Evolutionary conservation across 2,797 vertebrate genomes (phyloP).

Genomic region (Sebastiscus albofasciatus): DNA sequence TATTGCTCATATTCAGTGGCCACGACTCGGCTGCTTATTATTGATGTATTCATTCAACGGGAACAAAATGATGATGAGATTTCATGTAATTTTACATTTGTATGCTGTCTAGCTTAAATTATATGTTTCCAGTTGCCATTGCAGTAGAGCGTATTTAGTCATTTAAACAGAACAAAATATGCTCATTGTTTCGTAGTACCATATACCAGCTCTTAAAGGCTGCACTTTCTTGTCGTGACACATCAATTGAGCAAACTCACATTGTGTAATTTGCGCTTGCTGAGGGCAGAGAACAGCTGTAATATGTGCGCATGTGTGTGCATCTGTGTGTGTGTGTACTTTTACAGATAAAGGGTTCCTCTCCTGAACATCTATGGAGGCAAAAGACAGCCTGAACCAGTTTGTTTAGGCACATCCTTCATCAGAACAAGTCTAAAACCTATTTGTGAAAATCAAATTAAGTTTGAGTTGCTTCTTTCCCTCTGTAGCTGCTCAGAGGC

Average conservation of each 20-base stretch:
- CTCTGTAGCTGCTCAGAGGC: not conserved
- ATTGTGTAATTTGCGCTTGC: not conserved
- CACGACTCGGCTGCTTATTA: not conserved
- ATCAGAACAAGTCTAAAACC: not conserved
- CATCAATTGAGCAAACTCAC: not conserved
- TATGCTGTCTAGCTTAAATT: not conserved
- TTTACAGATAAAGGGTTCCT: not conserved
- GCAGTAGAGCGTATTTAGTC: not conserved
- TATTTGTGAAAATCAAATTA: not conserved
- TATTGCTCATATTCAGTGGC: not conserved
- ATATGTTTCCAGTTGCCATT: not conserved
- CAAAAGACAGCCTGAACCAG: not conserved
- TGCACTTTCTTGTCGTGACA: not conserved
- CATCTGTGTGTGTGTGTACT: not conserved
- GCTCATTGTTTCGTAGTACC: not conserved
- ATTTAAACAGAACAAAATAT: not conserved
- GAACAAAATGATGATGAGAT: slow-evolving; percentile 8
- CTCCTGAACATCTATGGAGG: not conserved
- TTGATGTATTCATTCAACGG: not conserved
- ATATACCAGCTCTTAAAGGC: not conserved
- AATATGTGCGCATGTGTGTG: not conserved
- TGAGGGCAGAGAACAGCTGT: not conserved
- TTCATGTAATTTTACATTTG: slow-evolving; percentile 13
- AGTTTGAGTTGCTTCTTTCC: not conserved
- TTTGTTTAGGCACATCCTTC: not conserved